Percentiles rank a stretch among this genome's conserved stretches.
phyloP scores from a whole-genome alignment of 2,888 invertebrate genomes.

The Pocota personata region DNA sequence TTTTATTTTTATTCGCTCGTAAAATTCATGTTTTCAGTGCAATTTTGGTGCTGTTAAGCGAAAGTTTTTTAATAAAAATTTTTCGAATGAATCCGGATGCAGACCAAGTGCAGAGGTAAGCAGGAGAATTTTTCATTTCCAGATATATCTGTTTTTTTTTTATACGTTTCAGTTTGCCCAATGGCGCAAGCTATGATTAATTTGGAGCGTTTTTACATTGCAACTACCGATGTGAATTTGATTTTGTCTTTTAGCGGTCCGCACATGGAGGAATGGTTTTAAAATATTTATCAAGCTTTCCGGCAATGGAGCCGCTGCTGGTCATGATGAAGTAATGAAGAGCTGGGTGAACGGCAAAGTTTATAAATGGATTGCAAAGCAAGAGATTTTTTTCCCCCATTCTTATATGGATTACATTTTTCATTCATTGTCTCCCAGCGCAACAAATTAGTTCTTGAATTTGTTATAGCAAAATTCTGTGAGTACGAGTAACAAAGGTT shows the following conservation, averaged over 20 bases:
- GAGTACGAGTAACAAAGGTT: neutral
- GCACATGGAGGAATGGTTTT: constrained; percentile 1
- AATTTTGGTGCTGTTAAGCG: constrained; percentile 47
- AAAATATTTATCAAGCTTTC: constrained; percentile 51
- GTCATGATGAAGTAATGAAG: constrained; percentile 27
- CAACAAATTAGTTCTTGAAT: constrained; percentile 20
- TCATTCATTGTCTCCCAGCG: neutral
- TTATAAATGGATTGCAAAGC: neutral
- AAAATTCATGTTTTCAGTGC: constrained; percentile 52
- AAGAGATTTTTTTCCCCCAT: neutral
- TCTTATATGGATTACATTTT: constrained; percentile 27
- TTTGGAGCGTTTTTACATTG: constrained; percentile 54
- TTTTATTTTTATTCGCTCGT: constrained; percentile 25
- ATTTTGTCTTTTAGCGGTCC: constrained; percentile 56
- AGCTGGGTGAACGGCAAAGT: constrained; percentile 19
- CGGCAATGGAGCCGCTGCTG: constrained; percentile 22
- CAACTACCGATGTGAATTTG: constrained; percentile 55
- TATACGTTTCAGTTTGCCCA: constrained; percentile 44
- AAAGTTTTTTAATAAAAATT: constrained; percentile 65
- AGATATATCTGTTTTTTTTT: neutral
- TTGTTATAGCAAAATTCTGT: neutral
- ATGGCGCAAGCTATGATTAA: constrained; percentile 61
- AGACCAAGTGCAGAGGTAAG: constrained; percentile 59
- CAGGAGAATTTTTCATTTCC: constrained; percentile 10
- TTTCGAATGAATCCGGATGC: constrained; percentile 42